phyloP scores from a whole-genome alignment of 2,888 invertebrate genomes.

The Argynnis bischoffii region DNA sequence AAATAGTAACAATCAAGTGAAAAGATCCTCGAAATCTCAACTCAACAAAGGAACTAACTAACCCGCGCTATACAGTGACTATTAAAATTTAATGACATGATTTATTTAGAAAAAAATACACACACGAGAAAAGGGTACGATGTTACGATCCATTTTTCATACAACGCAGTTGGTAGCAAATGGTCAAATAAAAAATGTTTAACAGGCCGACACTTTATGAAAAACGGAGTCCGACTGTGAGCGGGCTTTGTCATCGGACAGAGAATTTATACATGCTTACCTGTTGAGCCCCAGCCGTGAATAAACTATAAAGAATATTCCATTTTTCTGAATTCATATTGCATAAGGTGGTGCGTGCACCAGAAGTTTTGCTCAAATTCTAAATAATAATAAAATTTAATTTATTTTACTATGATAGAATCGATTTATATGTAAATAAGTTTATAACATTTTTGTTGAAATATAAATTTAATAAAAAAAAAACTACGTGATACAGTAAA shows the following conservation, averaged over 20 bases:
- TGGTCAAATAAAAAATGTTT: conserved; percentile 81
- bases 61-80: conserved; percentile 75
- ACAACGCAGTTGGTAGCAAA: conserved; percentile 83
- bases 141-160: conserved; percentile 82
- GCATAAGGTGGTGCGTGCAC: conserved; percentile 58
- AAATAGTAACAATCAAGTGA: conserved; percentile 80
- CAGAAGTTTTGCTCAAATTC: conserved; percentile 50
- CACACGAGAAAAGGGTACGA: conserved; percentile 78
- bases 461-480: too few species aligned
- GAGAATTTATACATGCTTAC: conserved; percentile 77
- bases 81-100: conserved; percentile 83
- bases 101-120: conserved; percentile 75
- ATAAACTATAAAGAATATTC: conserved; percentile 78
- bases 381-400: too few species aligned
- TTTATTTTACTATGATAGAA: too few species aligned
- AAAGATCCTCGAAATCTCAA: conserved; percentile 67
- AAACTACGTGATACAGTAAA: too few species aligned
- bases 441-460: too few species aligned
- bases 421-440: too few species aligned
- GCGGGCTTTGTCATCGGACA: conserved; percentile 77
- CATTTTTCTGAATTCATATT: conserved; percentile 78
- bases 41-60: conserved; percentile 79
- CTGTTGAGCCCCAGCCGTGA: conserved; percentile 77
- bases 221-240: conserved; percentile 72
- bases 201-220: conserved; percentile 81